Evolutionary conservation across 2,113 vertebrate genomes (phyloP).

Genomic region (Scomber colias): DNA sequence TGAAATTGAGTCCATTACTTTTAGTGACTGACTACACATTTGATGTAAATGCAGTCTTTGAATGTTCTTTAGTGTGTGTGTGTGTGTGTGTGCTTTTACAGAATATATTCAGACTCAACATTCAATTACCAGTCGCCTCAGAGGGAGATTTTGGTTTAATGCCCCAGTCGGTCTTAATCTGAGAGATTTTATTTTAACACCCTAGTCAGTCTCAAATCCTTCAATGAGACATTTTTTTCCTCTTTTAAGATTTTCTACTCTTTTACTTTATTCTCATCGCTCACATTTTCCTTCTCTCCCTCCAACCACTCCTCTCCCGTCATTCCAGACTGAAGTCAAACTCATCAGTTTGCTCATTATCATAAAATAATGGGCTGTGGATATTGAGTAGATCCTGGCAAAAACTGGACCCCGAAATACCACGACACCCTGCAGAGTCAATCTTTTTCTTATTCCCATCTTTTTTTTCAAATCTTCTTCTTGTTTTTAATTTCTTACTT

Average conservation of each 20-base stretch:
- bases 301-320: slow-evolving; percentile 38
- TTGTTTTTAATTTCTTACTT: too few relatives aligned
- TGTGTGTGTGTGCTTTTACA: slow-evolving; percentile 18
- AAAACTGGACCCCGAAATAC: slow-evolving; percentile 55
- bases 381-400: slow-evolving; percentile 56
- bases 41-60: neutral
- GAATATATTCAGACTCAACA: slow-evolving; percentile 46
- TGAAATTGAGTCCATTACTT: neutral
- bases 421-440: slow-evolving; percentile 27
- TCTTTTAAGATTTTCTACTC: slow-evolving; percentile 30
- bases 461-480: neutral
- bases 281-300: slow-evolving; percentile 5
- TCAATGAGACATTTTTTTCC: slow-evolving; percentile 35
- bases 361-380: slow-evolving; percentile 84
- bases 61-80: neutral
- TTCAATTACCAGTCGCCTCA: slow-evolving; percentile 69
- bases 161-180: slow-evolving; percentile 65
- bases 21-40: neutral
- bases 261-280: slow-evolving; percentile 13
- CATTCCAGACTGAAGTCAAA: slow-evolving; percentile 64
- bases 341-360: slow-evolving; percentile 79
- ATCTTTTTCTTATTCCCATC: slow-evolving; percentile 2
- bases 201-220: slow-evolving; percentile 70
- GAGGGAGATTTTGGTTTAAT: slow-evolving; percentile 68
- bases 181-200: slow-evolving; percentile 50